These are phyloP conservation scores for Coendou prehensilis DNA, from an alignment of 2,797 vertebrate species.

Conservation along the genomic window DNA sequence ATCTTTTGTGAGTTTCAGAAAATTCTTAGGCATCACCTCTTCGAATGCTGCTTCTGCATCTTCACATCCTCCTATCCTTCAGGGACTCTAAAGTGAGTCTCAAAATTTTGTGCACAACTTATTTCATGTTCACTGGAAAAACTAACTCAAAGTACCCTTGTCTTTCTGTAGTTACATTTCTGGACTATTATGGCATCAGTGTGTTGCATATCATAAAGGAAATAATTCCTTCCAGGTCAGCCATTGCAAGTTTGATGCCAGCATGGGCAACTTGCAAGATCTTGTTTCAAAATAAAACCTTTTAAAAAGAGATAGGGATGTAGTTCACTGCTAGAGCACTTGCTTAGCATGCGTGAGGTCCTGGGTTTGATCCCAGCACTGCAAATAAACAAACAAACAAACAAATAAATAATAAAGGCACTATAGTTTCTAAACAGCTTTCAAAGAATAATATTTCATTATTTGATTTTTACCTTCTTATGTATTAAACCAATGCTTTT, in stretches of 20 bases:
- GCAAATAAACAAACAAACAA: not conserved
- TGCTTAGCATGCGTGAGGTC: not conserved
- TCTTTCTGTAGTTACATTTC: constrained; percentile 42
- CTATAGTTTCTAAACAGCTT: constrained; percentile 68
- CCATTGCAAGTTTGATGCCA: not conserved
- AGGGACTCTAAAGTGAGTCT: constrained; percentile 22
- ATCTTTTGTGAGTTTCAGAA: constrained; percentile 37
- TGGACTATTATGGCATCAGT: constrained; percentile 19
- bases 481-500: constrained; percentile 68
- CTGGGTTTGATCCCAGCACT: not conserved
- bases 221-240: constrained; percentile 20
- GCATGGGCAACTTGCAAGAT: not conserved
- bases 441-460: constrained; percentile 10
- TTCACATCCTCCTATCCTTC: not conserved
- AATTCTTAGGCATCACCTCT: not conserved
- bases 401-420: not conserved
- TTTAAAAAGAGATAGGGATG: not conserved
- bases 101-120: constrained; percentile 13
- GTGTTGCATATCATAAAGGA: constrained; percentile 45
- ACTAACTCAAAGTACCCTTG: not conserved
- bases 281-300: not conserved
- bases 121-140: constrained; percentile 22
- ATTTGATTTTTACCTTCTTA: constrained; percentile 67
- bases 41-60: not conserved
- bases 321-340: not conserved